Evolutionary conservation across 2,888 invertebrate genomes (phyloP), one percentile per base, ranked within the genome.

Genomic region (Limnephilus rhombicus): DNA sequence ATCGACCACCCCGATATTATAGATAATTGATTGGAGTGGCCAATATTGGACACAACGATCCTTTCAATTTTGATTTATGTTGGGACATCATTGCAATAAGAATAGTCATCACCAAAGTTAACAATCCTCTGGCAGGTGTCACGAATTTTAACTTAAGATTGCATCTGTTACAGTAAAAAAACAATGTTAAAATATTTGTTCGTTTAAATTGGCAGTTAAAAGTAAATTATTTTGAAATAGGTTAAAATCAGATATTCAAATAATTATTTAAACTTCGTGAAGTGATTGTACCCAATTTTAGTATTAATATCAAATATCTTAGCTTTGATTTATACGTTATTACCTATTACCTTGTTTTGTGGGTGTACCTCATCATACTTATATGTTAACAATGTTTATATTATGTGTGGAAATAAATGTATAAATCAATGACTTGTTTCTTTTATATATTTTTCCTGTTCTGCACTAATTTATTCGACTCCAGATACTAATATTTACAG

Each of bases 31-130:
- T 85, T 53, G 82, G 80, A 29, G 34, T 34, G 45, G 37, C 41
- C 45, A 41, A 85, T 29, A 49, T 90, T 37, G 90, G 24, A 90
- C 29, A 31, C 83, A 83, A 83, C 85, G 82, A 45, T 45, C 81
- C 53, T 53, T 90, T 45, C 90, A 49, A 49, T 68, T 7, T 9
- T 68, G 68, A 68, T 68, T 68, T 68, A 68, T 68, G 9, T 68
- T 68, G 68, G 68, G 68, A 68, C 68, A 68, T 68, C 7, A 68
- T 68, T n/a, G 68, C 68, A 68, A 24, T 68, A 68, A 9, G n/a
- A n/a, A 68, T 68, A 9, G 68, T 68, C 68, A 68, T n/a, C 68
- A n/a, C 68, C 68, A n/a, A 68, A 68, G 24, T 24, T 68, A 24
- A 68, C n/a, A 68, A n/a, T 68, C 24, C 68, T 68, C 68, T 68